phyloP scores from a whole-genome alignment of 1,140 invertebrate genomes.

The Frieseomelitta varia region DNA sequence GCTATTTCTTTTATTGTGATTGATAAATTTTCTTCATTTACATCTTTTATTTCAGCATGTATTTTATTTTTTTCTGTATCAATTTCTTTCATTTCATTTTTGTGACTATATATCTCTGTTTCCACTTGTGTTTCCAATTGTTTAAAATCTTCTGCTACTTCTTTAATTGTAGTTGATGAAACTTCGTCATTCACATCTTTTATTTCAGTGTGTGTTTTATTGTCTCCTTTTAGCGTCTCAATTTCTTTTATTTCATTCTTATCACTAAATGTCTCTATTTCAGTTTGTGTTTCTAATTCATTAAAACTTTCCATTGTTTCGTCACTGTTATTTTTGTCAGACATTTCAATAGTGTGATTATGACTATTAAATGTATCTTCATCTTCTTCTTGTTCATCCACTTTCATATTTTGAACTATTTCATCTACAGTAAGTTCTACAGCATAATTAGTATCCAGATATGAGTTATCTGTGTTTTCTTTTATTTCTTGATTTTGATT shows the following conservation, averaged over 20 bases:
- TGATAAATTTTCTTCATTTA: background rate
- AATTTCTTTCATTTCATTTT: background rate
- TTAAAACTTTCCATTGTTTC: background rate
- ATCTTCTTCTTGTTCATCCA: slow-evolving; percentile 2
- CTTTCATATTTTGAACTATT: slow-evolving; percentile 55
- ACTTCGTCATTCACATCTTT: background rate
- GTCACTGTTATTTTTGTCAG: background rate
- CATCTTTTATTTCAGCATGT: background rate
- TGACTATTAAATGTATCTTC: background rate
- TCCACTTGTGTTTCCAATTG: too few species aligned
- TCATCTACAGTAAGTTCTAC: slow-evolving; percentile 61
- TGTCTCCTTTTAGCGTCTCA: background rate
- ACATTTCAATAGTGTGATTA: background rate
- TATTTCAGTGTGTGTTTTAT: background rate
- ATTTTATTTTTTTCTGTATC: background rate
- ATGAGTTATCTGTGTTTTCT: background rate
- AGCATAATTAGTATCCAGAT: background rate
- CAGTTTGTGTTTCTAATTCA: background rate
- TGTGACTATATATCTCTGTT: too few species aligned
- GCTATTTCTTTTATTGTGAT: too few species aligned
- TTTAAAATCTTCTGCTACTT: too few species aligned
- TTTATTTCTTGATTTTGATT: background rate
- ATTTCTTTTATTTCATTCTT: background rate
- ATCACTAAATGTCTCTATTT: background rate
- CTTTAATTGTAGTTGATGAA: background rate